Evolutionary conservation across 2,888 invertebrate genomes (phyloP), one percentile per base, ranked within the genome.

Genomic region (Zelleria hepariella): DNA sequence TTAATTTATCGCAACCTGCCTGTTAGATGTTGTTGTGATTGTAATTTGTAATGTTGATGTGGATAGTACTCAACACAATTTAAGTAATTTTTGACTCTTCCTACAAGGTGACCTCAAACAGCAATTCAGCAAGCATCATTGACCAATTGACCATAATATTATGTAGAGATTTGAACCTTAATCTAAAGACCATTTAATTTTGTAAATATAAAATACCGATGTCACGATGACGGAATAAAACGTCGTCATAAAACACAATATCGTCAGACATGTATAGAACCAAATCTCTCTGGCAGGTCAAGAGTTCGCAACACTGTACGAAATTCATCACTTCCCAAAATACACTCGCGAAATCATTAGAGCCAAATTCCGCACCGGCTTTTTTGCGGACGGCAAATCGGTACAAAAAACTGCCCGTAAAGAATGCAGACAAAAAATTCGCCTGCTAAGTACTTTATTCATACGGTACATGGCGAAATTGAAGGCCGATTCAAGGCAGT

Each of bases 371-470:
- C 80, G 68, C 70, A 67, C 72, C 68, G 64, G 20, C 62, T 71
- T 78, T 87, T 87, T 86, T 84, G 80, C 78, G 70, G 66, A 60
- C 65, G 69, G 69, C 77, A 79, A 78, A 77, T 74, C 58, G 53
- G 32, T 52, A 32, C 26, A 58, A 58, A 58, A 58, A 51, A 8
- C 23, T 49, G 15, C n/a, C 24, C 32, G 56, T 21, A 72, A 64
- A 82, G 87, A 86, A 87, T 88, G 77, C 82, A 78, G 71, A 75
- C 77, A 88, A 87, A 88, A 87, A 87, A 69, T 68, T 66, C 15
- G 68, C 69, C 73, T 20, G 49, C 51, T 57, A 57, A 51, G 48
- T 59, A 59, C 23, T 47, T 57, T 61, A 54, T 54, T 52, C 55
- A 52, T 61, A 59, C 54, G 59, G 55, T 58, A 58, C 58, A 58